Evolutionary conservation across 2,113 vertebrate genomes (phyloP).

Genomic region (Myiagra hebetior): DNA sequence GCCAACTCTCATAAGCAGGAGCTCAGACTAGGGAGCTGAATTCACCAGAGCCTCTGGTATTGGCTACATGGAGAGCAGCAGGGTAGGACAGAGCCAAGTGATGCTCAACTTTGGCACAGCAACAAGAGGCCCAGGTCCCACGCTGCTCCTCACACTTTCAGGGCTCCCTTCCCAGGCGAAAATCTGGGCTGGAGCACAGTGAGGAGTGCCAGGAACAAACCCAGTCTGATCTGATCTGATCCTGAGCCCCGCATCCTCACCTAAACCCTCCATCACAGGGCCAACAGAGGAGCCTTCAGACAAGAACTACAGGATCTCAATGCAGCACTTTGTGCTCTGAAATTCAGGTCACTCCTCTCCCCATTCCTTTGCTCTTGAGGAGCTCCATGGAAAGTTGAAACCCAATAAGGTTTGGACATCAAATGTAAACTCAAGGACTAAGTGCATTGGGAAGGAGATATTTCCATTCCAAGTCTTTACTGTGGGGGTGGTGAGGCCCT

Average conservation of each 20-base stretch:
- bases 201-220: background rate
- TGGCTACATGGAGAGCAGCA: background rate
- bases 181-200: background rate
- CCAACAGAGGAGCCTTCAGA: background rate
- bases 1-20: background rate
- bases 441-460: background rate
- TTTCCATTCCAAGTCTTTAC: background rate
- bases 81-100: background rate
- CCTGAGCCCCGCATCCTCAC: background rate
- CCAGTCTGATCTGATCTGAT: background rate
- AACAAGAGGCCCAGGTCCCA: background rate
- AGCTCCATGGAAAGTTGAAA: background rate
- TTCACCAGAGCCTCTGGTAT: background rate
- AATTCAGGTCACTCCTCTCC: background rate
- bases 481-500: background rate
- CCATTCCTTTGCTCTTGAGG: background rate
- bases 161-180: background rate
- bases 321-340: background rate
- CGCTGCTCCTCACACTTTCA: background rate
- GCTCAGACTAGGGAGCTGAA: background rate
- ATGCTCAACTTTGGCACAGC: background rate
- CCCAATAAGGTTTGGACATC: background rate
- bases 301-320: background rate
- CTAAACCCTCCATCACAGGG: background rate
- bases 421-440: background rate